Conservation (phyloP, 2,113 vertebrate species). For the Ciconia boyciana region DNA sequence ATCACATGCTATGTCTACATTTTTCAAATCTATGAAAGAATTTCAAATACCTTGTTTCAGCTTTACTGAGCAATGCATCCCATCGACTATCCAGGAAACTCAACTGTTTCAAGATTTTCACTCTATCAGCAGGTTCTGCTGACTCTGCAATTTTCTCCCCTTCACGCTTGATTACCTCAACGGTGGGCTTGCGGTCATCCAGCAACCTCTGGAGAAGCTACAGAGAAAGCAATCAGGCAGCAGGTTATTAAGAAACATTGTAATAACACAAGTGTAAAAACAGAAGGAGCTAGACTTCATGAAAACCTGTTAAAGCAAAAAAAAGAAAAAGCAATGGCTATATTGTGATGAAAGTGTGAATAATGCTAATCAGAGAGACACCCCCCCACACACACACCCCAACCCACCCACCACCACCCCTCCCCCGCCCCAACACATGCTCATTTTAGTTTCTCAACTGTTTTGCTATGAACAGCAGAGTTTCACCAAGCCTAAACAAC, state of each 20-base stretch:
- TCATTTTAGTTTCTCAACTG: not conserved
- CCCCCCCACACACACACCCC: not conserved
- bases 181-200: conserved; percentile 90
- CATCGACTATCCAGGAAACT: conserved; percentile 89
- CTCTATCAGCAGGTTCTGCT: conserved; percentile 87
- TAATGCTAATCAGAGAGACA: not conserved
- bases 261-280: not conserved
- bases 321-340: not conserved
- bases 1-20: not conserved
- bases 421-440: not conserved
- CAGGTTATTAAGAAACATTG: not conserved
- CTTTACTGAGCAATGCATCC: conserved; percentile 90
- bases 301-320: not conserved
- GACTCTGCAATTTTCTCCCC: conserved; percentile 90
- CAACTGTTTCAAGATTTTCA: conserved; percentile 89
- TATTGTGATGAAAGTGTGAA: not conserved
- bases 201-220: conserved; percentile 94
- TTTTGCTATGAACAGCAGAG: not conserved
- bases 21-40: not conserved
- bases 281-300: not conserved
- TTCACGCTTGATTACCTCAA: conserved; percentile 93
- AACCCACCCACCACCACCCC: too few relatives aligned
- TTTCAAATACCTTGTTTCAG: conserved; percentile 84
- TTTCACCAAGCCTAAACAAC: not conserved
- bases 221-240: conserved; percentile 1